These are phyloP conservation scores for Orycteropus afer DNA, from an alignment of 2,113 vertebrate species.

Conservation along the genomic window DNA sequence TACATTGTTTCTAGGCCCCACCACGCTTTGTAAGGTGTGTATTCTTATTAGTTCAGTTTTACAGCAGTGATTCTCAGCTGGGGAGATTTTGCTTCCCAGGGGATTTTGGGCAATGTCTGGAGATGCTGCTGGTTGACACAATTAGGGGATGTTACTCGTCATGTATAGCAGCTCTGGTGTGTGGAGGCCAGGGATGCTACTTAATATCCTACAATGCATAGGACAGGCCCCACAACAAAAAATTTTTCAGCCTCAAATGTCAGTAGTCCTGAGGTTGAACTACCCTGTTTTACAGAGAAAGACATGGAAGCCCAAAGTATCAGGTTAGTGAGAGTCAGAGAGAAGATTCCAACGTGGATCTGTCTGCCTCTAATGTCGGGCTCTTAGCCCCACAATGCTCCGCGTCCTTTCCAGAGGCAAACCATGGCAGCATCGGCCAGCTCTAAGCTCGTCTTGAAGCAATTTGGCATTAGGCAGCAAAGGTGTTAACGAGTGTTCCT, in stretches of 20 bases:
- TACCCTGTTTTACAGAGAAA: background rate
- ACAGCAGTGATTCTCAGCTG: background rate
- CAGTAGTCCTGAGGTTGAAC: background rate
- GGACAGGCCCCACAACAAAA: background rate
- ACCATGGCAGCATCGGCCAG: background rate
- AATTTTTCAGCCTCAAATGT: background rate
- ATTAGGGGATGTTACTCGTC: background rate
- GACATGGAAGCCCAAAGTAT: background rate
- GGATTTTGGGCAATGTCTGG: background rate
- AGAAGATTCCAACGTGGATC: background rate
- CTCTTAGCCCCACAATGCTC: background rate
- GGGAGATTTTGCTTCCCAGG: background rate
- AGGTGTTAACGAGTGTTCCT: background rate
- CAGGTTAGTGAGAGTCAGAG: background rate
- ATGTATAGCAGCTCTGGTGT: background rate
- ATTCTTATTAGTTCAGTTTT: background rate
- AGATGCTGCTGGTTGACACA: background rate
- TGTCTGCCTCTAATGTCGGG: background rate
- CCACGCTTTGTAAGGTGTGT: rapidly evolving
- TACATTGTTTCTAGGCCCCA: no score
- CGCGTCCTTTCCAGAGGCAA: background rate
- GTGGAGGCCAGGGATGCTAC: background rate
- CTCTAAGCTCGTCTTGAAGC: background rate
- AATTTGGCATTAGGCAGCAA: background rate
- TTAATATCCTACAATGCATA: background rate